Evolutionary conservation across 2,113 vertebrate species (phyloP).

Genomic region (Nesoenas mayeri): DNA sequence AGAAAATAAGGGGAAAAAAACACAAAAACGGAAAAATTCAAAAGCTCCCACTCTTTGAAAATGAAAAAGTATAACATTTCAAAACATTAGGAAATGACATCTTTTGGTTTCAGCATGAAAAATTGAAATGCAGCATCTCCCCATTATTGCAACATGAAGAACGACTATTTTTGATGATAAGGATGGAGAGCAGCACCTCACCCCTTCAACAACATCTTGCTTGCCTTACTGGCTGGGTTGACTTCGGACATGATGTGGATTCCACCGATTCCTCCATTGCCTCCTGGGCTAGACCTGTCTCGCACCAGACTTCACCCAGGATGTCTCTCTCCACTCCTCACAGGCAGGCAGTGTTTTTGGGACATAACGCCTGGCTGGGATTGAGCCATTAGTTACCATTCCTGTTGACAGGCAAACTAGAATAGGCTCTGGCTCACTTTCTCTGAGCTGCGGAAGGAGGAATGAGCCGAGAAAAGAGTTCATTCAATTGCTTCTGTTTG

Average conservation of each 20-base stretch:
- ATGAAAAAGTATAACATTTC: neutral
- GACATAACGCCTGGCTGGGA: conserved; percentile 41
- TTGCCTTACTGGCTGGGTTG: neutral
- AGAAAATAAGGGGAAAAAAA: conserved; percentile 31
- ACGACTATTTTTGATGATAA: neutral
- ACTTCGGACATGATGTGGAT: neutral
- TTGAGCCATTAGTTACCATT: conserved; percentile 43
- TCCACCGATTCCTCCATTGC: neutral
- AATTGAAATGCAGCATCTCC: neutral
- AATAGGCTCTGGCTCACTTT: conserved; percentile 70
- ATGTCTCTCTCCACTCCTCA: neutral
- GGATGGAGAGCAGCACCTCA: neutral
- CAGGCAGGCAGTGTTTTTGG: conserved; percentile 37
- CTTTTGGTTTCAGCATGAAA: neutral
- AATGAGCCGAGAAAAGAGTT: conserved; percentile 65
- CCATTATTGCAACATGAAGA: neutral
- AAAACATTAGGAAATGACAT: conserved; percentile 26
- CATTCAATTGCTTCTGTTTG: conserved; percentile 67
- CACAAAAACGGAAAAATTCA: conserved; percentile 4
- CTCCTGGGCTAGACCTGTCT: neutral
- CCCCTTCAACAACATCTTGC: neutral
- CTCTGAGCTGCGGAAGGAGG: conserved; percentile 58
- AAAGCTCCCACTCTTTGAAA: conserved; percentile 34
- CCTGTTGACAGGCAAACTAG: conserved; percentile 68
- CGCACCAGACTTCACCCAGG: neutral